Evolutionary conservation across 2,888 invertebrate genomes (phyloP), one percentile per base, ranked within the genome.

Genomic region (Hololepta plana): DNA sequence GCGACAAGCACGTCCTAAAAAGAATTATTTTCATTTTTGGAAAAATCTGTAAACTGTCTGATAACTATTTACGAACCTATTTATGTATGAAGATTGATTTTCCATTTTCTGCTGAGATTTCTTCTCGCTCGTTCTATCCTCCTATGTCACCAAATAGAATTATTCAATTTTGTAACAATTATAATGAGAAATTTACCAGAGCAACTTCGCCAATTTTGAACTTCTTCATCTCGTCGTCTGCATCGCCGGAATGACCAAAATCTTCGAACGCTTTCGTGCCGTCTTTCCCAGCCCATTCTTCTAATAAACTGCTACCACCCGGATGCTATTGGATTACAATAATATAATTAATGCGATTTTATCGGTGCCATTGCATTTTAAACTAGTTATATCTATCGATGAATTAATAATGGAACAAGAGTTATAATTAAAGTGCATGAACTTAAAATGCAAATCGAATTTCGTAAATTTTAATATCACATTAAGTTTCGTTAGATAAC

Each of bases 231-330:
- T 64, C 53, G 13, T 45, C 52, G 26, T 51, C 55, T 0, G 79
- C 76, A 43, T 75, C 73, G 1, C 58, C 43, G 1, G 73, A 69
- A 53, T 80, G 80, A 0, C 73, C 76, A 1, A 59, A 62, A 16
- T 68, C 62, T 14, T 72, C 62, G 46, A 74, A 77, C 1, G 59
- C 68, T 33, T 57, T 60, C 1, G 73, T 73, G 3, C 62, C 64
- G 45, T 79, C 74, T 38, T 54, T 64, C 4, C 80, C 79, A 0
- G 68, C 75, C 27, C 60, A 66, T 37, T 75, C 76, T 10, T 52
- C 38, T 17, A 79, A 54, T 8, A 65, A 34, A 12, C 74, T 72
- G 0, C 45, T 44, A 1, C 77, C 76, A 1, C 72, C 79, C 0
- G 79, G 79, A 52, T 80, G 79, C 71, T 75, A 49, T 13, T 21